phyloP scores from a whole-genome alignment of 2,797 vertebrate genomes.

The Diceros bicornis region DNA sequence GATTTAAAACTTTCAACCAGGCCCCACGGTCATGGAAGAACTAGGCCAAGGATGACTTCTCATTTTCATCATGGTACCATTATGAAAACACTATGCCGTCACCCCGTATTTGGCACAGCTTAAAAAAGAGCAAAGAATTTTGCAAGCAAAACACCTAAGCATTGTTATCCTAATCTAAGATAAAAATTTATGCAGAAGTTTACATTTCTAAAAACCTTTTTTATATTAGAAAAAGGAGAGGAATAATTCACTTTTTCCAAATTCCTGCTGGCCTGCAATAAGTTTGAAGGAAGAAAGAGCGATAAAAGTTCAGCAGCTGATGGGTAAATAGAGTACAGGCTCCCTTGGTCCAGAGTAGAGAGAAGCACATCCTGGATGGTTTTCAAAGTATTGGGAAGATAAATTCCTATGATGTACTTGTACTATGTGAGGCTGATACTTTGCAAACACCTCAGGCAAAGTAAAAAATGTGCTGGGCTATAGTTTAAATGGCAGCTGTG shows the following conservation, averaged over 20 bases:
- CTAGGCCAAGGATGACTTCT: background rate
- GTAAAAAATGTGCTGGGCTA: background rate
- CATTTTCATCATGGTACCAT: background rate
- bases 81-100: background rate
- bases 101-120: background rate
- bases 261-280: background rate
- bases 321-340: accelerated
- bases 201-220: background rate
- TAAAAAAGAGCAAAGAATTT: background rate
- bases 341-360: background rate
- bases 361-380: background rate
- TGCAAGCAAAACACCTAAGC: background rate
- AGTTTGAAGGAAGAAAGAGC: background rate
- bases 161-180: background rate
- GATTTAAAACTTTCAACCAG: background rate
- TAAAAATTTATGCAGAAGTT: background rate
- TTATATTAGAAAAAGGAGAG: background rate
- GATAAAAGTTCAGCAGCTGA: background rate
- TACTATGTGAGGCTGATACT: background rate
- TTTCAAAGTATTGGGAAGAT: background rate
- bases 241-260: background rate
- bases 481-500: slow-evolving; percentile 43
- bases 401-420: background rate
- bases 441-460: background rate
- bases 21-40: background rate